These are phyloP conservation scores for Tribolium madens DNA, from an alignment of 1,140 invertebrate species.

Conservation along the genomic window DNA sequence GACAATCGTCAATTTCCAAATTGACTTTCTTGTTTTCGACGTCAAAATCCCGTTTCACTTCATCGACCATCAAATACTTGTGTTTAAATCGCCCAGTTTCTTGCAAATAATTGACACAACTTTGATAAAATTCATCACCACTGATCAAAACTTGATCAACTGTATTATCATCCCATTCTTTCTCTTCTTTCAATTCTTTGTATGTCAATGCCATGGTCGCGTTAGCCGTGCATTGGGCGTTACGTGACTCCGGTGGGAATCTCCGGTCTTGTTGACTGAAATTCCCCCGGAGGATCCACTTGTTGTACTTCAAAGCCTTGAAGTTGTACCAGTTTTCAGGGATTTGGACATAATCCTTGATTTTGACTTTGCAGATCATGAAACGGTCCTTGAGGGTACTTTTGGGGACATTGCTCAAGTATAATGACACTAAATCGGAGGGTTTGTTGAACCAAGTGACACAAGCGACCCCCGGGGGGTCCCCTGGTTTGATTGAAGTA, in stretches of 20 bases:
- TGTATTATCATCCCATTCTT: slow-evolving; percentile 66
- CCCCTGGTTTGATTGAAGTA: slow-evolving; percentile 33
- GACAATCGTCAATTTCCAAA: slow-evolving; percentile 63
- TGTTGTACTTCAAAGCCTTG: slow-evolving; percentile 61
- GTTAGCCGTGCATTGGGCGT: slow-evolving; percentile 68
- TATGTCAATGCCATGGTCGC: slow-evolving; percentile 66
- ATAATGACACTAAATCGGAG: slow-evolving; percentile 59
- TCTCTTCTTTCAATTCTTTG: slow-evolving; percentile 61
- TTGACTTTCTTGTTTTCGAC: slow-evolving; percentile 60
- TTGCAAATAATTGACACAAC: slow-evolving; percentile 66
- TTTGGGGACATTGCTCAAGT: slow-evolving; percentile 64
- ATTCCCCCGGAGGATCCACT: slow-evolving; percentile 68
- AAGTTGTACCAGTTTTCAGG: slow-evolving; percentile 68
- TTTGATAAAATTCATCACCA: slow-evolving; percentile 67
- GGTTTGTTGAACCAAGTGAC: slow-evolving; percentile 58
- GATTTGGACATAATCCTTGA: slow-evolving; percentile 65
- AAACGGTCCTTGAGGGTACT: slow-evolving; percentile 66
- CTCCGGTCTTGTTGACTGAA: slow-evolving; percentile 67
- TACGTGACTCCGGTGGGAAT: slow-evolving; percentile 66
- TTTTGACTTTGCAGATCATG: slow-evolving; percentile 66
- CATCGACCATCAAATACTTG: slow-evolving; percentile 60
- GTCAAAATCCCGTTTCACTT: slow-evolving; percentile 61
- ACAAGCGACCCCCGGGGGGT: slow-evolving; percentile 57
- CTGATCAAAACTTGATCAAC: slow-evolving; percentile 65
- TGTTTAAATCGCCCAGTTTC: slow-evolving; percentile 63